Percentiles rank a stretch among this genome's conserved stretches.
Evolutionary conservation across 2,797 vertebrate genomes (phyloP).

Genomic region (Gymnoscopelus microlampas): DNA sequence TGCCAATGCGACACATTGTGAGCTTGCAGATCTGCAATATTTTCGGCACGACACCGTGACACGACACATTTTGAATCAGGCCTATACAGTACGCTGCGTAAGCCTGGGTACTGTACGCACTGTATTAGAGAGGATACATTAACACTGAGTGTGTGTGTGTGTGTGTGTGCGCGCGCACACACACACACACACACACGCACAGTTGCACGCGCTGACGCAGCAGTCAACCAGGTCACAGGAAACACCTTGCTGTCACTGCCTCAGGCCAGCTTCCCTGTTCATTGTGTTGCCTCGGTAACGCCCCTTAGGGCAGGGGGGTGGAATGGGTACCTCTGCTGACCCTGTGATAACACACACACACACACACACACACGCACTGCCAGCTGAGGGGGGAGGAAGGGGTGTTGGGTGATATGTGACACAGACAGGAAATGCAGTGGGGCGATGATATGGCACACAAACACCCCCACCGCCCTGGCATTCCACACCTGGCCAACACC

Average conservation of each 20-base stretch:
- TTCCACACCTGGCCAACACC: neutral
- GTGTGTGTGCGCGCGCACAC: slow-evolving; percentile 27
- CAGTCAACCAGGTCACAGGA: slow-evolving; percentile 73
- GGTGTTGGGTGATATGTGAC: neutral
- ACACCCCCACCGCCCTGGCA: neutral
- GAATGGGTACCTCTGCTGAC: too few relatives aligned
- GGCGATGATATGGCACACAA: neutral
- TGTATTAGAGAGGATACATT: too few relatives aligned
- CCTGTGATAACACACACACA: neutral
- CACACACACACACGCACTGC: neutral
- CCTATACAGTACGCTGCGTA: too few relatives aligned
- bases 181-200: slow-evolving; percentile 8
- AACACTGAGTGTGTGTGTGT: slow-evolving; percentile 7
- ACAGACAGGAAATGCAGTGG: neutral
- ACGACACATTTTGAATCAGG: too few relatives aligned
- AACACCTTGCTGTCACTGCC: slow-evolving; percentile 76
- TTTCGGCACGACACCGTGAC: too few relatives aligned
- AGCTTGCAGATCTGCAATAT: too few relatives aligned
- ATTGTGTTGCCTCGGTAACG: slow-evolving; percentile 64
- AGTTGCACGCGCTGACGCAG: slow-evolving; percentile 58
- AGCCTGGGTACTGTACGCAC: too few relatives aligned
- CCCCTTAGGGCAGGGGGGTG: slow-evolving; percentile 5
- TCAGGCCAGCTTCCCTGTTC: slow-evolving; percentile 49
- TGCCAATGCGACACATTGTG: too few relatives aligned
- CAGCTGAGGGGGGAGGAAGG: too few relatives aligned